Base-by-base conservation (phyloP, 1,140 invertebrate species). In the Temnothorax longispinosus region DNA sequence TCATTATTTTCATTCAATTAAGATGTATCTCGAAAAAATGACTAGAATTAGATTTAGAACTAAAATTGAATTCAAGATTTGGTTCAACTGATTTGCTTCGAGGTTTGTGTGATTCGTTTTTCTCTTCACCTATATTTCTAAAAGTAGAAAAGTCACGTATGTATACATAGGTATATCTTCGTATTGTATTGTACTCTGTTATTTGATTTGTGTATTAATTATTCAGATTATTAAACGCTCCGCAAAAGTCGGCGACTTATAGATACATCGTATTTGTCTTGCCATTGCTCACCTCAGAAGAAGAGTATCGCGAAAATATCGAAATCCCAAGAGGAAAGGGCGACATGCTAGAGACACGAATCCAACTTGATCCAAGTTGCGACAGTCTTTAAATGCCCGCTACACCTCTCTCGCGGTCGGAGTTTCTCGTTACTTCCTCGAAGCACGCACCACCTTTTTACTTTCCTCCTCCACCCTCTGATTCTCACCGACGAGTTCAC, bases 281-380 rank as follows among this genome's bases (percentile, higher is more conserved):
- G n/a, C 18, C 13, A 64, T 47, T 80, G 78, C 78, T 81, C 50
- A 81, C 38, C 65, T 78, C 41, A 50, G 27, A 44, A 44, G 58
- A 58, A 77, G 75, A 65, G 58, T 78, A 50, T 65, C 44, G 76
- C 76, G 44, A 65, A 47, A 52, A 78, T 65, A 35, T n/a, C 44
- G 44, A 65, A 78, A 65, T 15, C 44, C 65, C 35, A 72, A 81
- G 35, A 56, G 27, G 50, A 64, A 77, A 50, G 18, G 41, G 13
- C 27, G 44, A 89, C 82, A 18, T 89, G 88, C 82, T 88, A 18
- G 41, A 56, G 50, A 56, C 75, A 47, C 41, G 38, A 60, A 44
- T 67, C 60, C 60, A 58, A 54, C 6, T 58, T 44, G 74, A 52
- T 62, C 60, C 60, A 11, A 78, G 77, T 75, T 44, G 38, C 15